Conservation (phyloP, 2,797 vertebrate species). For the Cuniculus paca region DNA sequence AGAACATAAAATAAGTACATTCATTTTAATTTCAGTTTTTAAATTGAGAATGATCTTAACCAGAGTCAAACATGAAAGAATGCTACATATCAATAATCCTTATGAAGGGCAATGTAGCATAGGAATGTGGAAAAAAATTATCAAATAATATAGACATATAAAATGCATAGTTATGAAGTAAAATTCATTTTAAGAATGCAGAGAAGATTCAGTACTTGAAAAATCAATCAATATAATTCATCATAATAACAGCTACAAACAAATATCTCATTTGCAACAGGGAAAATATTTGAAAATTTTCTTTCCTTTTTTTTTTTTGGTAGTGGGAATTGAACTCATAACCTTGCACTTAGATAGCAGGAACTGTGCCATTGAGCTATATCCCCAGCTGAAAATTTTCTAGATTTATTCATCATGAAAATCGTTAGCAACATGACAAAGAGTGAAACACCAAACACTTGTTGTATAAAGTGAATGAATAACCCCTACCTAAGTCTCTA, state of each 20-base stretch:
- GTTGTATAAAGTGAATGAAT: not conserved
- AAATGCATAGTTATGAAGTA: not conserved
- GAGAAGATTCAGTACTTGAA: not conserved
- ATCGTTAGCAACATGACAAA: not conserved
- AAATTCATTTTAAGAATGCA: not conserved
- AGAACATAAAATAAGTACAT: not conserved
- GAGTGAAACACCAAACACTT: not conserved
- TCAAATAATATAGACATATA: not conserved
- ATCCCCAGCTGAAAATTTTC: too few relatives aligned
- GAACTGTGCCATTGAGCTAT: too few relatives aligned
- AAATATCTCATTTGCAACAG: not conserved
- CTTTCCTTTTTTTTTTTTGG: too few relatives aligned
- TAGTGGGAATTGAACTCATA: too few relatives aligned
- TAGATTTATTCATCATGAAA: not conserved
- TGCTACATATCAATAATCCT: not conserved
- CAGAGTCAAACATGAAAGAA: not conserved
- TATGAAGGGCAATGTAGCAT: not conserved
- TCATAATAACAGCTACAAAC: not conserved
- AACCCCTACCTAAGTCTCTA: not conserved
- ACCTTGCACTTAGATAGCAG: too few relatives aligned
- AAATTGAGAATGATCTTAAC: not conserved
- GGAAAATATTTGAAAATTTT: not conserved
- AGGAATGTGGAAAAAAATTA: not conserved
- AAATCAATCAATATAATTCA: slow-evolving; percentile 1
- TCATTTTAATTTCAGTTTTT: not conserved